Base-by-base conservation (phyloP, 1,140 invertebrate genomes). In the Pseudomyrmex cubaensis region DNA sequence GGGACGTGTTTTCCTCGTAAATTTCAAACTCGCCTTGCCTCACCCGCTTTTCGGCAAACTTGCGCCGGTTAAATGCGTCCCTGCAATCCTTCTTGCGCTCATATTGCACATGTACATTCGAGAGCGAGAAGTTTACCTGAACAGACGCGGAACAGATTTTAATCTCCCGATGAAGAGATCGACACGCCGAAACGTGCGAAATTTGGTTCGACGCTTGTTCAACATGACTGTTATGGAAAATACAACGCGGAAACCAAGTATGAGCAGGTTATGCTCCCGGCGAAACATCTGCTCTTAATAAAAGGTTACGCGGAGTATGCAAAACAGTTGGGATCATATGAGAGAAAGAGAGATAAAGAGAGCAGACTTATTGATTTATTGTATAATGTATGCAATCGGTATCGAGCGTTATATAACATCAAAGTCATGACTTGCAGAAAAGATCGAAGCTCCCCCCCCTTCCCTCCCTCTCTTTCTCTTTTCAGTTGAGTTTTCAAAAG, bases 1-100 rank as follows among this genome's bases (percentile, higher is more conserved):
- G 82, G 82, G 88, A 89, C 91, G 91, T 92, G 90, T 92, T 92
- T 92, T 91, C 86, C 85, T 90, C 92, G 87, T 92, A 92, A 92
- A 92, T 91, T 90, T 82, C 35, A 35, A 35, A 35, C 35, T 35
- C 74, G 72, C 91, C 92, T 84, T 92, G 92, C 86, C 85, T 74
- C 87, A 35, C 0, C 85, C 85, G 89, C 83, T 66, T 17, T 62
- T 66, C 64, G 90, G 82, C 70, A 69, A 85, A 88, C 85, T 90
- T 88, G 84, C 83, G 35, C 56, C 44, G 76, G 82, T 69, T 48
- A 69, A 82, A 73, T 87, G 87, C 88, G 70, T 67, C 86, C 64
- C 56, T 76, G 88, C 90, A 91, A 92, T 92, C 90, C 90, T 77
- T 74, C 61, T 35, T 35, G 35, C 64, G 77, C 69, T 84, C 5